Percentiles rank a stretch among this genome's conserved stretches.
phyloP scores from a whole-genome alignment of 2,797 vertebrate genomes.

The Rhabdomys pumilio region DNA sequence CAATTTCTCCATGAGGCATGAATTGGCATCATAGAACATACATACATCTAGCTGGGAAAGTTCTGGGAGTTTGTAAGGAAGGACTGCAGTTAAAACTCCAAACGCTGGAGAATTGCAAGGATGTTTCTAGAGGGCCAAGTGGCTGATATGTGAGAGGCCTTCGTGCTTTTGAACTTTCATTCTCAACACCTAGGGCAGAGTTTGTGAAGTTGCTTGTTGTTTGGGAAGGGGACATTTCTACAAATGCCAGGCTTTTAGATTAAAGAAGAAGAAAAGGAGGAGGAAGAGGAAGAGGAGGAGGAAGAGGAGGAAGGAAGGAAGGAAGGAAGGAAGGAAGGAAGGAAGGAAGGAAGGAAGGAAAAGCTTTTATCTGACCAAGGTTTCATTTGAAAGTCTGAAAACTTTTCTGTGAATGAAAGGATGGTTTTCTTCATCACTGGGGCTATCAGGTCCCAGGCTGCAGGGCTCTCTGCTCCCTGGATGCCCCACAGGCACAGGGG shows the following conservation, averaged over 20 bases:
- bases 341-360: no score
- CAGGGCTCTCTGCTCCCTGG: accelerated
- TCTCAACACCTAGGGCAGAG: constrained; percentile 67
- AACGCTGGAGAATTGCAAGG: background rate
- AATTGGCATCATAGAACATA: constrained; percentile 9
- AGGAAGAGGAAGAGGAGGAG: background rate
- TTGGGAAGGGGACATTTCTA: constrained; percentile 74
- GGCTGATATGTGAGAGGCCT: background rate
- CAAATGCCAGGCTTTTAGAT: constrained; percentile 69
- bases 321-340: no score
- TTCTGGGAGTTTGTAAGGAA: background rate
- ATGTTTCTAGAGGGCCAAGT: background rate
- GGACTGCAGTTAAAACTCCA: background rate
- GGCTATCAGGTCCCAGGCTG: background rate
- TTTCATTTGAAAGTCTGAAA: constrained; percentile 75
- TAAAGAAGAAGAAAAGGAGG: background rate
- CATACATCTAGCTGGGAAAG: background rate
- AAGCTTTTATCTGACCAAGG: constrained; percentile 62
- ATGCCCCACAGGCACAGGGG: background rate
- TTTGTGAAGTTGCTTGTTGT: constrained; percentile 68
- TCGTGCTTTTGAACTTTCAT: constrained; percentile 59
- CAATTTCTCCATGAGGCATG: background rate
- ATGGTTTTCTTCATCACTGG: constrained; percentile 39
- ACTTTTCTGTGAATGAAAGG: constrained; percentile 68
- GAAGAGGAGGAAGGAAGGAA: background rate